Conservation (phyloP, 2,113 vertebrate genomes). For the Lasiurus borealis region DNA sequence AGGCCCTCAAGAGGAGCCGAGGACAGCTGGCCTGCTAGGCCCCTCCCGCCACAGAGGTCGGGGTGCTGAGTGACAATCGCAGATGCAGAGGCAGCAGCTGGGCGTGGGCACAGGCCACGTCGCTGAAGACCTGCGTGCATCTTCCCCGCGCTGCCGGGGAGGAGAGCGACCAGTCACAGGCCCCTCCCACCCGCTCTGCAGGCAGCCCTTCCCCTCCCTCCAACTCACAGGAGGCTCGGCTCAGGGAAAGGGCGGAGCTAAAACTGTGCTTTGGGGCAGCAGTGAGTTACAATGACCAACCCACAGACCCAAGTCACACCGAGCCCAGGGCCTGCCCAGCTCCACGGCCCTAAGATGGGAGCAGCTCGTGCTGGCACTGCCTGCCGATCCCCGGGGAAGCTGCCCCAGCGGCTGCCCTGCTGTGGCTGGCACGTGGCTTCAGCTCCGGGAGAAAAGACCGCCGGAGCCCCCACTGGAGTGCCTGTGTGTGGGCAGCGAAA, state of each 20-base stretch:
- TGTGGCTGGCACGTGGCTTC: accelerated
- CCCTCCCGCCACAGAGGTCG: too few species aligned
- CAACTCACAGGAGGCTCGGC: accelerated
- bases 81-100: too few species aligned
- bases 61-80: background rate
- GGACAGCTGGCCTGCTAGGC: background rate
- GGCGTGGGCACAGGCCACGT: background rate
- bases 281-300: too few species aligned
- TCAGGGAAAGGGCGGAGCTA: accelerated
- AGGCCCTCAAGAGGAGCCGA: background rate
- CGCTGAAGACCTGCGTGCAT: background rate
- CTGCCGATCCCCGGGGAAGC: background rate
- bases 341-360: accelerated
- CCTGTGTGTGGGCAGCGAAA: background rate
- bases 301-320: background rate
- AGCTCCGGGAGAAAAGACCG: too few species aligned
- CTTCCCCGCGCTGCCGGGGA: accelerated
- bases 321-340: background rate
- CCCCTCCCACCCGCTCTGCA: background rate
- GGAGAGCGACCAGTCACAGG: background rate
- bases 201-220: accelerated
- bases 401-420: background rate
- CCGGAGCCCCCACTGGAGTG: accelerated
- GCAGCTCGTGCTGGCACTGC: background rate
- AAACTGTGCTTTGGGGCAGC: background rate